Percentiles rank a stretch among this genome's conserved stretches.
phyloP scores from a whole-genome alignment of 2,113 vertebrate genomes.

The Catagonus wagneri region DNA sequence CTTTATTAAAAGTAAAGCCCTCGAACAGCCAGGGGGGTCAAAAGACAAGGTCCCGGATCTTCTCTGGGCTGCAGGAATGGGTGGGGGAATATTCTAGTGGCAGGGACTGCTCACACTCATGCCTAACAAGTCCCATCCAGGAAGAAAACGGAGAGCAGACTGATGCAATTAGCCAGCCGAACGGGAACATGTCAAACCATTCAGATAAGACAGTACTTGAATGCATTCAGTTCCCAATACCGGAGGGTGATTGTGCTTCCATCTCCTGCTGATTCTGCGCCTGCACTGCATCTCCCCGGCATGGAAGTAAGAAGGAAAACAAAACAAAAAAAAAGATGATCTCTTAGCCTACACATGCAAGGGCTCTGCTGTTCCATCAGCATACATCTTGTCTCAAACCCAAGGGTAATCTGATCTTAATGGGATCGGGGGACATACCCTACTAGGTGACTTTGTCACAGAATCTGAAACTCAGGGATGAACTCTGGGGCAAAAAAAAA shows the following conservation, averaged over 20 bases:
- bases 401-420: constrained; percentile 34
- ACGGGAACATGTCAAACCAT: constrained; percentile 69
- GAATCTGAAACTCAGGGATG: constrained; percentile 18
- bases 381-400: neutral
- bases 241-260: neutral
- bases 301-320: neutral
- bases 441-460: constrained; percentile 20
- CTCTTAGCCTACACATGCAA: constrained; percentile 35
- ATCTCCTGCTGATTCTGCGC: constrained; percentile 7
- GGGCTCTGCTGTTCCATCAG: constrained; percentile 27
- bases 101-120: neutral
- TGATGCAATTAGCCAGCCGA: constrained; percentile 68
- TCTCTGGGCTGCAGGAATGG: neutral
- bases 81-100: neutral
- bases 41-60: neutral
- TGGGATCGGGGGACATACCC: constrained; percentile 17
- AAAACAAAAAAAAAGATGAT: neutral
- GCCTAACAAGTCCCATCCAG: neutral
- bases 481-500: neutral
- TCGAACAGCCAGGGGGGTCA: neutral
- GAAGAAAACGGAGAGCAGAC: constrained; percentile 1
- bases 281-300: constrained; percentile 31
- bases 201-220: constrained; percentile 71
- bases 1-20: neutral
- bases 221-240: constrained; percentile 51